These are phyloP conservation scores for Pygathrix nemaeus DNA, from an alignment of 2,113 vertebrate genomes.

Conservation along the genomic window DNA sequence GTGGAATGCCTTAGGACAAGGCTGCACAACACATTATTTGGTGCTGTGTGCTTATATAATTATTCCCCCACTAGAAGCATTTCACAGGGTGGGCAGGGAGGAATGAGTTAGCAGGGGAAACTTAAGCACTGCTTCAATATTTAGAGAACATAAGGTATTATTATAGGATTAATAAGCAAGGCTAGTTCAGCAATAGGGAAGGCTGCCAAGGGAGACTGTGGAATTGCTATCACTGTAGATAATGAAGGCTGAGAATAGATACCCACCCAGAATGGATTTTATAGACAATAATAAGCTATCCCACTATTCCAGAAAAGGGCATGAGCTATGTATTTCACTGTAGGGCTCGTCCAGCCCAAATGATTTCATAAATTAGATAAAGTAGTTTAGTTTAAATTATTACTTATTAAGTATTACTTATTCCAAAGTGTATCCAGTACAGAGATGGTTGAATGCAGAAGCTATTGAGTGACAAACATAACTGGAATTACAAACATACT, in stretches of 20 bases:
- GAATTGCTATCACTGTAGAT: conserved; percentile 58
- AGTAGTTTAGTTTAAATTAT: conserved; percentile 62
- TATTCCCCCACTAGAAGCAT: neutral
- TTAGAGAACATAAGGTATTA: conserved; percentile 66
- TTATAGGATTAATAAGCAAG: conserved; percentile 67
- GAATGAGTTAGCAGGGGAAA: conserved; percentile 56
- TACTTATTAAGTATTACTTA: conserved; percentile 58
- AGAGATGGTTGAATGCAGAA: neutral
- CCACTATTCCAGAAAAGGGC: conserved; percentile 34
- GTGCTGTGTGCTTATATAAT: neutral
- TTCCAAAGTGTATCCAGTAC: neutral
- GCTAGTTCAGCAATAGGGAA: conserved; percentile 60
- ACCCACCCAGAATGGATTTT: conserved; percentile 73
- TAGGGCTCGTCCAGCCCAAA: conserved; percentile 57
- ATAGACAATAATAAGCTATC: conserved; percentile 72
- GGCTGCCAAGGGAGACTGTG: conserved; percentile 61
- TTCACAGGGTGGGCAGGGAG: conserved; percentile 24
- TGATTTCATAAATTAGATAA: conserved; percentile 72
- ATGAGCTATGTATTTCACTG: conserved; percentile 53
- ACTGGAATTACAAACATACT: neutral
- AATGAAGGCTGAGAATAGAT: conserved; percentile 72
- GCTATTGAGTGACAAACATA: neutral
- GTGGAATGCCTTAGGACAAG: neutral
- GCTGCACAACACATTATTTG: neutral
- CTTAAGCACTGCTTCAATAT: conserved; percentile 64